phyloP scores from a whole-genome alignment of 2,113 vertebrate species.

The Sitta europaea region DNA sequence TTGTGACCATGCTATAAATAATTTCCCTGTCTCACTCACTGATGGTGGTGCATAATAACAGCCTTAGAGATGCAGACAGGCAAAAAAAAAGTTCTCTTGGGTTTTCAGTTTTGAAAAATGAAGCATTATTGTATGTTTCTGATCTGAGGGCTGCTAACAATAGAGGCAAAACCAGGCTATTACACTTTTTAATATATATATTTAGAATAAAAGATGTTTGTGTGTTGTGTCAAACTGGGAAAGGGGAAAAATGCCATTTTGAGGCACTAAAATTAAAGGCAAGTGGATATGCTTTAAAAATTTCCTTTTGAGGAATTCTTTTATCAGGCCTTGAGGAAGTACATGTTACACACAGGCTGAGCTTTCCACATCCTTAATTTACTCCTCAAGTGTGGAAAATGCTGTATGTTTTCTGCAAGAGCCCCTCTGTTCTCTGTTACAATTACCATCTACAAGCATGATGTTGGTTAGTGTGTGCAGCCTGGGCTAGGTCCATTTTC shows the following conservation, averaged over 20 bases:
- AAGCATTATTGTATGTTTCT: not conserved
- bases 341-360: not conserved
- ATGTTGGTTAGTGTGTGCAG: not conserved
- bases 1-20: not conserved
- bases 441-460: too few relatives aligned
- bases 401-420: not conserved
- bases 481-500: not conserved
- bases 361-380: constrained; percentile 31
- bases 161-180: not conserved
- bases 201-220: not conserved
- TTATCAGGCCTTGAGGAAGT: constrained; percentile 24
- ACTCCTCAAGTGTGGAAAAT: not conserved
- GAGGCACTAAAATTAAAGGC: not conserved
- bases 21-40: not conserved
- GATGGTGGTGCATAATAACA: not conserved
- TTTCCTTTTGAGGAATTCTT: not conserved
- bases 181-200: not conserved
- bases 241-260: not conserved
- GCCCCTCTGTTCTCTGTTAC: not conserved
- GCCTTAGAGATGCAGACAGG: not conserved
- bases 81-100: not conserved
- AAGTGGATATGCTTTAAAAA: not conserved
- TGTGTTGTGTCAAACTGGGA: not conserved
- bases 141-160: not conserved
- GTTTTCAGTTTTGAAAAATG: not conserved